Percentiles rank a stretch among this genome's conserved stretches.
These are phyloP conservation scores for Nansenia antarctica DNA, from an alignment of 2,113 vertebrate species.

Conservation along the genomic window DNA sequence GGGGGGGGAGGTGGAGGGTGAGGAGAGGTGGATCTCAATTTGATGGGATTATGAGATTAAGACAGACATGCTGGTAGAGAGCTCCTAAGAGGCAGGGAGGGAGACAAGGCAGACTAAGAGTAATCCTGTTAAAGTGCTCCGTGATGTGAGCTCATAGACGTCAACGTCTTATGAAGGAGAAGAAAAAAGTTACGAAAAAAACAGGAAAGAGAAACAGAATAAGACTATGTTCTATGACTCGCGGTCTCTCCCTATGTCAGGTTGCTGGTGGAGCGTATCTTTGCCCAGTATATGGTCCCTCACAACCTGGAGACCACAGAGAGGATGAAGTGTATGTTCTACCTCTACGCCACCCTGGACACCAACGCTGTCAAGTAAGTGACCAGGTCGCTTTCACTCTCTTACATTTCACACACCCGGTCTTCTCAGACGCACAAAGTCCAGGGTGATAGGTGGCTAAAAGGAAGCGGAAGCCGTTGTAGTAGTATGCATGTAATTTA, in stretches of 20 bases:
- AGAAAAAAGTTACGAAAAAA: too few relatives aligned
- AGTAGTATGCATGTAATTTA: too few relatives aligned
- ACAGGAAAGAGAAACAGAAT: not conserved
- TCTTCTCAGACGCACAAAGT: too few relatives aligned
- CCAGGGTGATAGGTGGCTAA: too few relatives aligned
- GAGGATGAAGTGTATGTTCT: constrained; percentile 97
- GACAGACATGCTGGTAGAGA: not conserved
- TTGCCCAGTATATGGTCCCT: constrained; percentile 97
- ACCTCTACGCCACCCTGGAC: constrained; percentile 95
- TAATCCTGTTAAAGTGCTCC: constrained; percentile 11
- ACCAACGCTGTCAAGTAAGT: constrained; percentile 94
- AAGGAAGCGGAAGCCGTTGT: too few relatives aligned
- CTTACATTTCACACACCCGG: too few relatives aligned
- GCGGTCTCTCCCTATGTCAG: too few relatives aligned
- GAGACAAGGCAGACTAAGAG: not conserved
- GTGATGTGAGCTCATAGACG: constrained; percentile 2
- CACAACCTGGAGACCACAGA: constrained; percentile 94
- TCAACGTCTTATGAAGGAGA: not conserved
- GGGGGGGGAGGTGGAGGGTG: not conserved
- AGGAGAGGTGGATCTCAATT: not conserved
- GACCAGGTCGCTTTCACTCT: too few relatives aligned
- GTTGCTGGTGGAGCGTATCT: constrained; percentile 94
- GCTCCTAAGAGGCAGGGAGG: not conserved
- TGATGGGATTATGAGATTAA: constrained; percentile 11
- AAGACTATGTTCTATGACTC: too few relatives aligned